Percentiles rank a stretch among this genome's conserved stretches.
Evolutionary conservation across 2,888 invertebrate species (phyloP).

Genomic region (Diarsia dahlii): DNA sequence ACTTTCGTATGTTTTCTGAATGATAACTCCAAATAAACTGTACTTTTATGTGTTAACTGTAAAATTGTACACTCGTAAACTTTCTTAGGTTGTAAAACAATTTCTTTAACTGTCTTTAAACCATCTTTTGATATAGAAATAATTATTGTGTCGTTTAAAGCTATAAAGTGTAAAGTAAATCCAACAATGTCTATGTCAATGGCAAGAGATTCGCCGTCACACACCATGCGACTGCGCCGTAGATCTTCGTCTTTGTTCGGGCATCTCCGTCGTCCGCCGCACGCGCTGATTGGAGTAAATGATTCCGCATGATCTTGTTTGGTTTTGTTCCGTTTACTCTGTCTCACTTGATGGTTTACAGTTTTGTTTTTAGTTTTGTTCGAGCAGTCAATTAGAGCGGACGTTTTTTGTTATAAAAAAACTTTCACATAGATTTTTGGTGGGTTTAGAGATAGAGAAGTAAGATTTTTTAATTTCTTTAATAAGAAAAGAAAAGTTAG

Average conservation of each 20-base stretch:
- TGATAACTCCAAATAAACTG: background rate
- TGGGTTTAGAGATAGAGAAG: background rate
- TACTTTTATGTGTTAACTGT: slow-evolving; percentile 7
- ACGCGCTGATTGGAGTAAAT: slow-evolving; percentile 86
- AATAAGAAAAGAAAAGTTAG: too few relatives aligned
- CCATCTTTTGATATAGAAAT: slow-evolving; percentile 4
- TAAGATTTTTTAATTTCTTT: too few relatives aligned
- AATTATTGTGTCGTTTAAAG: slow-evolving; percentile 21
- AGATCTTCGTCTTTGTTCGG: slow-evolving; percentile 78
- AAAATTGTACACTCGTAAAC: background rate
- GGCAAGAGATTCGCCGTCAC: slow-evolving; percentile 50
- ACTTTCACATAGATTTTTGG: slow-evolving; percentile 47
- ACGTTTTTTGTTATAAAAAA: slow-evolving; percentile 55
- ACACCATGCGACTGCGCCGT: slow-evolving; percentile 61
- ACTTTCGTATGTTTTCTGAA: slow-evolving; percentile 6
- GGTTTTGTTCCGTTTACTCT: slow-evolving; percentile 86
- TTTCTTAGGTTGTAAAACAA: background rate
- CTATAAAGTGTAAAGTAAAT: slow-evolving; percentile 25
- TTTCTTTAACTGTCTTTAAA: background rate
- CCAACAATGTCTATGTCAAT: slow-evolving; percentile 56
- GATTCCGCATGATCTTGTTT: slow-evolving; percentile 88
- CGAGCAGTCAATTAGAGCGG: slow-evolving; percentile 83
- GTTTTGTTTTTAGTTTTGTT: slow-evolving; percentile 76
- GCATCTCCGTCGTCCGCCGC: slow-evolving; percentile 72
- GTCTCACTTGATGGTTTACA: slow-evolving; percentile 78